phyloP scores from a whole-genome alignment of 2,113 vertebrate species.

The Castor canadensis region DNA sequence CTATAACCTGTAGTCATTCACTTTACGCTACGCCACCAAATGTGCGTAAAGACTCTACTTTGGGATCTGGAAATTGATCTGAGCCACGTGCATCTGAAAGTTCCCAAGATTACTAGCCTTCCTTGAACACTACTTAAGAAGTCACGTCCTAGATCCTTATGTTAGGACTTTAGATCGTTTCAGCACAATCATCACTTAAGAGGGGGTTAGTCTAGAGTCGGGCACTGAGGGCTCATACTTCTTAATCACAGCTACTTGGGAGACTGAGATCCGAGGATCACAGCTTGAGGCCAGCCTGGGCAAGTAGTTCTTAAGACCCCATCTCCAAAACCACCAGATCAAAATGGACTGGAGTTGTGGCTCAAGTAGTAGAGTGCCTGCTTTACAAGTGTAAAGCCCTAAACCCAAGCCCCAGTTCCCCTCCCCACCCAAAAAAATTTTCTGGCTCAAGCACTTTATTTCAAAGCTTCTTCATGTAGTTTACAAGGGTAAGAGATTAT shows the following conservation, averaged over 20 bases:
- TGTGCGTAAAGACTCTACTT: not conserved
- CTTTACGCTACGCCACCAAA: not conserved
- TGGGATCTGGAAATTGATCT: slow-evolving; percentile 22
- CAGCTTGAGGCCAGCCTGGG: no score
- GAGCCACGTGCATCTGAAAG: not conserved
- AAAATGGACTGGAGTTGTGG: no score
- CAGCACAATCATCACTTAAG: not conserved
- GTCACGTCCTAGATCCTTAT: not conserved
- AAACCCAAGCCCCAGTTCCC: no score
- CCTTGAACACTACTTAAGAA: not conserved
- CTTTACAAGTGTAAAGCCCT: no score
- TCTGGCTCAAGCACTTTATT: slow-evolving; percentile 37
- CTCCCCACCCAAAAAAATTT: no score
- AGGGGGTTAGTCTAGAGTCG: no score
- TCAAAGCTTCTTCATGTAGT: not conserved
- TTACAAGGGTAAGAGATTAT: not conserved
- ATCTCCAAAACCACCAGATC: no score
- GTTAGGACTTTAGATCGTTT: not conserved
- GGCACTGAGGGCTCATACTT: no score
- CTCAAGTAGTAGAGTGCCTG: no score
- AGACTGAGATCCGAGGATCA: no score
- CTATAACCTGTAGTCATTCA: not conserved
- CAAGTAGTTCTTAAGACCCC: no score
- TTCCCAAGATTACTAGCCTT: not conserved
- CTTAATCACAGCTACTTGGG: no score